These are phyloP conservation scores for Drosophila takahashii DNA, from an alignment of 1,140 invertebrate genomes.

Conservation along the genomic window DNA sequence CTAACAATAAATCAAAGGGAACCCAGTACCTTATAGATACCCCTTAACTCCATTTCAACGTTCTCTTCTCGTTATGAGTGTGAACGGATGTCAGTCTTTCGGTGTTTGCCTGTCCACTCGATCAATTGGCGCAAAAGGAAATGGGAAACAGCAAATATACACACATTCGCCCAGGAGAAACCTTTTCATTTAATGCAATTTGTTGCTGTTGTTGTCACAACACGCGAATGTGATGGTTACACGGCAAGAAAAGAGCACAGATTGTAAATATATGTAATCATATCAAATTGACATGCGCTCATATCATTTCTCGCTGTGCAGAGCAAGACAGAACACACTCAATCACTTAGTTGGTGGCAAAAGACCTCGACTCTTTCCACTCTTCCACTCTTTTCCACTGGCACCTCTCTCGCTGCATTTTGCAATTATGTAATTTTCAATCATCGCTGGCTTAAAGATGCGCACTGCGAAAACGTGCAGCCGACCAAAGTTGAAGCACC, in stretches of 20 bases:
- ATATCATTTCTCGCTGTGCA: neutral
- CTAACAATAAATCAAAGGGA: neutral
- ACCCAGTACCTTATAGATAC: neutral
- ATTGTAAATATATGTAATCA: neutral
- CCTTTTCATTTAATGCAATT: constrained; percentile 48
- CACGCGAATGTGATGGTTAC: constrained; percentile 11
- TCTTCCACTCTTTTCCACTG: neutral
- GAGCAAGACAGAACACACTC: constrained; percentile 13
- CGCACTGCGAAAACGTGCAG: constrained; percentile 55
- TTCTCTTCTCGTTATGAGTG: constrained; percentile 5
- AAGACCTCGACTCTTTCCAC: neutral
- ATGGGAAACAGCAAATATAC: constrained; percentile 25
- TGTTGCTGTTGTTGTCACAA: constrained; percentile 27
- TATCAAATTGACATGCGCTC: too few relatives aligned
- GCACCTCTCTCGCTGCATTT: constrained; percentile 35
- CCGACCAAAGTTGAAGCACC: constrained; percentile 68
- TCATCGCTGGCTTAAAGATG: constrained; percentile 75
- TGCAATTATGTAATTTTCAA: constrained; percentile 82
- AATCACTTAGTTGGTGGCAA: constrained; percentile 39
- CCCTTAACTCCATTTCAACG: neutral
- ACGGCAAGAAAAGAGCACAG: neutral
- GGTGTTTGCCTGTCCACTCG: constrained; percentile 46
- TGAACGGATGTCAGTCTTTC: constrained; percentile 37
- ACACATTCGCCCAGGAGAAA: constrained; percentile 14
- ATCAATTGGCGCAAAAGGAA: constrained; percentile 39